phyloP scores from a whole-genome alignment of 2,888 invertebrate genomes.

The Acleris cristana region DNA sequence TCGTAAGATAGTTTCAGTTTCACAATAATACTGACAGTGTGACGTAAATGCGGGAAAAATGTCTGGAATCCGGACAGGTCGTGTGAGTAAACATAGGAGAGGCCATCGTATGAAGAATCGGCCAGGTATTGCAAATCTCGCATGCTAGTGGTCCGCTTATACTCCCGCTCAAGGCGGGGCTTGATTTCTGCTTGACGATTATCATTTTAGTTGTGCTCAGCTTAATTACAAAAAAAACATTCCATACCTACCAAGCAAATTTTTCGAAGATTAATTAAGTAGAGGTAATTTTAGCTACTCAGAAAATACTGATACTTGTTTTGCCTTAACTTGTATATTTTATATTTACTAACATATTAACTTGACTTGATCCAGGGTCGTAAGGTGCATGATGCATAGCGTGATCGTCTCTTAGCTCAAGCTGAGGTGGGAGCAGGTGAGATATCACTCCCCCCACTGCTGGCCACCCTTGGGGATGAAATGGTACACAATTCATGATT shows the following conservation, averaged over 20 bases:
- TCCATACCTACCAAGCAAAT: constrained; percentile 12
- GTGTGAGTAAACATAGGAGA: constrained; percentile 72
- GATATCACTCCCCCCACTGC: constrained; percentile 51
- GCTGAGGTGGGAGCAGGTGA: constrained; percentile 47
- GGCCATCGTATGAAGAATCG: constrained; percentile 66
- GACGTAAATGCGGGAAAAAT: constrained; percentile 50
- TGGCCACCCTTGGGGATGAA: constrained; percentile 68
- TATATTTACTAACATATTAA: constrained; percentile 71
- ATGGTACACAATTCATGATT: constrained; percentile 68
- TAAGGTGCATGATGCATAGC: constrained; percentile 78
- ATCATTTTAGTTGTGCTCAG: constrained; percentile 52
- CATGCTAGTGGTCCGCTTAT: constrained; percentile 62
- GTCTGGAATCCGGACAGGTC: constrained; percentile 73
- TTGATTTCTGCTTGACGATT: constrained; percentile 63
- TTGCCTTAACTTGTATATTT: constrained; percentile 40
- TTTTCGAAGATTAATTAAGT: constrained; percentile 7
- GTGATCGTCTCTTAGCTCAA: constrained; percentile 64
- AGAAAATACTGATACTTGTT: constrained; percentile 10
- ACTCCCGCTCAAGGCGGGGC: constrained; percentile 52
- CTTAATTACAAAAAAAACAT: constrained; percentile 42
- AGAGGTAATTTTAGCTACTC: too few species aligned
- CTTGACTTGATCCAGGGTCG: constrained; percentile 77
- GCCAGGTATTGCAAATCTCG: constrained; percentile 70
- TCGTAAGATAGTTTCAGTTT: constrained; percentile 35
- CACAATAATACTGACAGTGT: constrained; percentile 12